These are phyloP conservation scores for Lamellibrachia luymesi DNA, from an alignment of 1,140 invertebrate species.

Conservation along the genomic window DNA sequence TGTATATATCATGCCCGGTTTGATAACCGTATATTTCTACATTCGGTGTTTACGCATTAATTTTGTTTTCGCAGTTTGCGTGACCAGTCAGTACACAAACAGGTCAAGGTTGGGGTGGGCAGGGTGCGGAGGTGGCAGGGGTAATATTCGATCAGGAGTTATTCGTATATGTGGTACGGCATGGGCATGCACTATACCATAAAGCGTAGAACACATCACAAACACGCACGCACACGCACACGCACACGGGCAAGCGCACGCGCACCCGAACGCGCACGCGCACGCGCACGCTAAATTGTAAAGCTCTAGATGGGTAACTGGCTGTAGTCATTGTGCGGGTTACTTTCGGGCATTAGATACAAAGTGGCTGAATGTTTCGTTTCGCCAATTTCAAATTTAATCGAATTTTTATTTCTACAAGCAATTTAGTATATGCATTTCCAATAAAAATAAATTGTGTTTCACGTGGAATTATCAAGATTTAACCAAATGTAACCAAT, in stretches of 20 bases:
- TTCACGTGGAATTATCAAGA: too few relatives aligned
- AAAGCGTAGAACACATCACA: not conserved
- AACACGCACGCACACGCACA: too few relatives aligned
- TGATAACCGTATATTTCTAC: not conserved
- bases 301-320: not conserved
- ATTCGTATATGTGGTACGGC: not conserved
- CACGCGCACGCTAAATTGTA: not conserved
- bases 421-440: too few relatives aligned
- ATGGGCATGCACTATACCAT: not conserved
- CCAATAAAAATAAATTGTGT: too few relatives aligned
- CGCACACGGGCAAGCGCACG: too few relatives aligned
- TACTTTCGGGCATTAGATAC: not conserved
- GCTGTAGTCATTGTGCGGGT: not conserved
- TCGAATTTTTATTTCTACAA: too few relatives aligned
- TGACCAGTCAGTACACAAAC: not conserved
- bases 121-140: too few relatives aligned
- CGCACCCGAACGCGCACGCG: too few relatives aligned
- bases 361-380: not conserved
- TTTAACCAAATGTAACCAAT: too few relatives aligned
- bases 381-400: too few relatives aligned
- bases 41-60: conserved; percentile 1
- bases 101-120: not conserved
- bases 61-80: not conserved
- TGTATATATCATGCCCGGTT: not conserved
- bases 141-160: not conserved